Base-by-base conservation (phyloP, 2,113 vertebrate species). In the Mastomys coucha region DNA sequence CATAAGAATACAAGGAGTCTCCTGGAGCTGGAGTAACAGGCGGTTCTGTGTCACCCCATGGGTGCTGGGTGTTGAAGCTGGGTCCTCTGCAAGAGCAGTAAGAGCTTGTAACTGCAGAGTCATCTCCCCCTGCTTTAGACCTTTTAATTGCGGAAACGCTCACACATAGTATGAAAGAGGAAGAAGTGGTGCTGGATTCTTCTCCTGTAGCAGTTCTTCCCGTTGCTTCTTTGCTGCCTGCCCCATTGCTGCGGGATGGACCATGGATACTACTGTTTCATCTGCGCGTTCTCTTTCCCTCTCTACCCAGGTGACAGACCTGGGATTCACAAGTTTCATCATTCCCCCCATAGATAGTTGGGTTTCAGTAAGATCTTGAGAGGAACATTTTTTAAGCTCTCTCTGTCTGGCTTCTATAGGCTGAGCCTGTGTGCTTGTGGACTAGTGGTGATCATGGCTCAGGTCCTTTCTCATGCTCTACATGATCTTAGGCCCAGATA, bases 401-500 rank as follows among this genome's bases (percentile, higher is more conserved):
- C 13, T 73, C 42, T 16, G 4, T 33, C 20, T 33, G 75, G 70
- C 58, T 28, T 60, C 9, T 78, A n/a, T 17, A 36, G 58, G 76
- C 70, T 85, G 56, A 4, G 67, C 45, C 36, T 63, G 45, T 88
- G 72, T 6, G 7, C 75, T 7, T 2, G 22, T 2, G 33, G 56
- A 67, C 42, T 87, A 69, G 85, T 26, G 22, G 2, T 4, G 16
- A 60, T n/a, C 36, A 26, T 39, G 75, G 10, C 22, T 22, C 3
- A n/a, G 76, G 72, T n/a, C 58, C 49, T n/a, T 87, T 51, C 16
- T 53, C 78, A 65, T 26, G 51, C 17, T 49, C 65, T 26, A 26
- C 39, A n/a, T 9, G 56, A 42, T 85, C 87, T 88, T 5, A 63
- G 33, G 28, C 88, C 76, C 72, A 96, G 96, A 93, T 73, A 45